phyloP scores from a whole-genome alignment of 2,888 invertebrate species.

The Maniola hyperantus region DNA sequence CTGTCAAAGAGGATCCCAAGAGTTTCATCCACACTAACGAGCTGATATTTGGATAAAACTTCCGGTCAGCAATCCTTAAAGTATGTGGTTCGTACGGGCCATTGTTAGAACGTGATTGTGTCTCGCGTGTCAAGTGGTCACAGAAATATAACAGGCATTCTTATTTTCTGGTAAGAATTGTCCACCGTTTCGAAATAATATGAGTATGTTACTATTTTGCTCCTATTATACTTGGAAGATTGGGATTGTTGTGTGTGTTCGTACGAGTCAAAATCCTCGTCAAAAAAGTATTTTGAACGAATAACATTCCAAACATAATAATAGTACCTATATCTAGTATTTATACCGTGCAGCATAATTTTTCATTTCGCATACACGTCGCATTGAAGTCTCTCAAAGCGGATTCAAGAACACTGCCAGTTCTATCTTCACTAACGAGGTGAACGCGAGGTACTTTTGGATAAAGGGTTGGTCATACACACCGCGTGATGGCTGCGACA shows the following conservation, averaged over 20 bases:
- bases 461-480: neutral
- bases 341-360: neutral
- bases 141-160: slow-evolving; percentile 27
- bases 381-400: slow-evolving; percentile 7
- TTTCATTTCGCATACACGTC: slow-evolving; percentile 5
- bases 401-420: slow-evolving; percentile 15
- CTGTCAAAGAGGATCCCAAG: slow-evolving; percentile 43
- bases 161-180: slow-evolving; percentile 14
- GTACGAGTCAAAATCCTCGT: too few species aligned
- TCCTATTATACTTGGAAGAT: too few species aligned
- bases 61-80: slow-evolving; percentile 51
- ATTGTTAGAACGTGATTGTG: slow-evolving; percentile 44
- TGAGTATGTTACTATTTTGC: too few species aligned
- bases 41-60: slow-evolving; percentile 56
- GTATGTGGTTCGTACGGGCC: slow-evolving; percentile 41
- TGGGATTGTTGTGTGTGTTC: too few species aligned
- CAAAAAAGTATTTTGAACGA: neutral
- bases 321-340: neutral
- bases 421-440: slow-evolving; percentile 16
- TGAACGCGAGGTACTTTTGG: slow-evolving; percentile 15
- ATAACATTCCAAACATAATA: neutral
- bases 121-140: slow-evolving; percentile 40
- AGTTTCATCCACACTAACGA: slow-evolving; percentile 62
- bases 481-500: neutral
- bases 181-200: too few species aligned